Base-by-base conservation (phyloP, 1,140 invertebrate genomes). In the Phthorimaea operculella region DNA sequence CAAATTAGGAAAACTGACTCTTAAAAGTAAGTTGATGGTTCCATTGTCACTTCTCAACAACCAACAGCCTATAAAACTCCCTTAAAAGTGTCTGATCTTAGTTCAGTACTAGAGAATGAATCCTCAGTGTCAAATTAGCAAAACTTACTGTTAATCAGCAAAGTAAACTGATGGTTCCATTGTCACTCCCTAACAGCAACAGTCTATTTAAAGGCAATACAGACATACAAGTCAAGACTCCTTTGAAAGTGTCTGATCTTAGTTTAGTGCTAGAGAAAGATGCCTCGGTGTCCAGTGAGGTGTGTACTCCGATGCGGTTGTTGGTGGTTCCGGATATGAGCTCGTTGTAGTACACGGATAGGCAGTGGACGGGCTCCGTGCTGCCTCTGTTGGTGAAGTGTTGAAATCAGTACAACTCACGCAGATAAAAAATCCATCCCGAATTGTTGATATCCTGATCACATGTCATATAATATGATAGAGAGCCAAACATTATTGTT, bases 1-100 rank as follows among this genome's bases (percentile, higher is more conserved):
- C 21, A 28, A 28, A 28, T 28, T 28, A 28, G 21, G 21, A 28
- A 28, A 28, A 28, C 21, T 28, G 21, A 4, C 21, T 28, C 21
- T 90, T 87, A 96, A 77, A 28, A 97, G 83, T 42, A 98, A 86
- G 65, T 88, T 91, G 52, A 98, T 95, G 66, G 88, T 91, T 10
- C 96, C 96, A 76, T 92, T 96, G 76, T 99, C 97, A 51, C 95
- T 92, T 17, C 96, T 96, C 10, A 98, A 84, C 11, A 99, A 83
- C 9, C n/a, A 98, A 85, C 51, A 96, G 85, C 73, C 94, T 90
- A 82, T 98, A 98, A 85, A 6, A 97, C 91, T 1, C 96, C 96
- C 79, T 93, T 95, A 77, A 98, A 97, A 7, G 92, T 92, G 68
- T 98, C 96, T 0, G 94, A 91, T 42, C 94, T 87, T 9, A 99